Conservation (phyloP, 2,888 invertebrate species). For the Gastrophysa polygoni region DNA sequence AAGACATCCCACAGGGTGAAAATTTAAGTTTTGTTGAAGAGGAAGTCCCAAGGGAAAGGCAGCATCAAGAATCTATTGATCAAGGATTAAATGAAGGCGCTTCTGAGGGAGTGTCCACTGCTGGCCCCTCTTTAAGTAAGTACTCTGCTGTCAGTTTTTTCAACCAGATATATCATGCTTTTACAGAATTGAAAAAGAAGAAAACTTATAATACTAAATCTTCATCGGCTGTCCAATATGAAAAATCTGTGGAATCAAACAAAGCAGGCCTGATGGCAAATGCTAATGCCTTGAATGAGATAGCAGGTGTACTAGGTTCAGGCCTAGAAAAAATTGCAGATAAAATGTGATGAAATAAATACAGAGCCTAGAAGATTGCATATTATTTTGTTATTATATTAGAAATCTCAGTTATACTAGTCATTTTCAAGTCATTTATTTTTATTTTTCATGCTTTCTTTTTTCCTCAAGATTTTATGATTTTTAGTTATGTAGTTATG, state of each 20-base stretch:
- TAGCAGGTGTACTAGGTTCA: slow-evolving; percentile 2
- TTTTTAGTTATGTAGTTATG: neutral
- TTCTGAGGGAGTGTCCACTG: neutral
- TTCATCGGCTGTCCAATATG: neutral
- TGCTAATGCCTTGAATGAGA: slow-evolving; percentile 2
- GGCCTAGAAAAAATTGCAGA: slow-evolving; percentile 3
- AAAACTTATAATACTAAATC: slow-evolving; percentile 2
- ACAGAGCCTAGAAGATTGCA: neutral
- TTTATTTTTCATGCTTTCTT: neutral
- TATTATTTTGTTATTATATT: neutral
- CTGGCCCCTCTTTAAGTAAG: neutral
- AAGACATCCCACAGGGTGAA: neutral
- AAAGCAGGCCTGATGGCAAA: neutral
- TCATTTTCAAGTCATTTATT: neutral
- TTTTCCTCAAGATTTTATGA: neutral
- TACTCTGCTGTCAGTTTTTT: neutral
- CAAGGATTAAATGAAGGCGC: neutral
- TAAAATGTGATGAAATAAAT: neutral
- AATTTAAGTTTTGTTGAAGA: neutral
- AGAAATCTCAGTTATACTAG: too few species aligned
- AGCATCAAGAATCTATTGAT: neutral
- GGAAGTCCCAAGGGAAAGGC: neutral
- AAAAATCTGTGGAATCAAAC: slow-evolving; percentile 2
- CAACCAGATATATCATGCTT: neutral
- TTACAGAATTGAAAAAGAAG: neutral